Evolutionary conservation across 1,140 invertebrate species (phyloP), one percentile per base, ranked within the genome.

Genomic region (Drosophila ficusphila): DNA sequence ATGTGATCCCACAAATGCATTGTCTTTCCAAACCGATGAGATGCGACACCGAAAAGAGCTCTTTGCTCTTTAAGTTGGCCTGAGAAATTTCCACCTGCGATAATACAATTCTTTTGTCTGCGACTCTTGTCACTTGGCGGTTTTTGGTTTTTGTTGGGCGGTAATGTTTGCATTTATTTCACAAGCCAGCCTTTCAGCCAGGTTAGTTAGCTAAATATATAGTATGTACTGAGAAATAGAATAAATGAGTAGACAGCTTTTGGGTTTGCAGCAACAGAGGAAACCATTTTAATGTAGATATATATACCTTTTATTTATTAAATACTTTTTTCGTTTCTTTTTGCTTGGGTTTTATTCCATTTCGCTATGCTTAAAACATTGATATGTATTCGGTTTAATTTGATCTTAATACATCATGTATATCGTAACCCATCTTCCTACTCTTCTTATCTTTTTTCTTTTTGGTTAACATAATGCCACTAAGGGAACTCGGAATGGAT

Each of bases 331-430:
- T 72, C 60, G 38, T 61, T 77, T 65, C 46, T 39, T 70, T 58
- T 60, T 38, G 52, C 52, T 67, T 57, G 42, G 48, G 23, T 18
- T 61, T 56, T 57, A 34, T 38, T 62, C 54, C 41, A 14, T 23
- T 53, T 73, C 64, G 60, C 67, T 86, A 81, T 89, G 88, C 68
- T 81, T 89, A 79, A 62, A 89, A 89, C 86, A 89, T 86, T 89
- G 86, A 90, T 90, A 90, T 90, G 86, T 90, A 90, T 82, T 67
- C 51, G 33, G 39, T 88, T 70, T 77, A 62, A 44, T 51, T 68
- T 74, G 23, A 79, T 68, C 54, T 69, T 81, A 81, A 76, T 70
- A 79, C 58, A 64, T 65, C n/a, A 42, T 72, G 65, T 85, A 76
- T 73, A 79, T 79, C 65, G 67, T 76, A 71, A 75, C 64, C 57